Base-by-base conservation (phyloP, 1,140 invertebrate species). In the Nephila pilipes region DNA sequence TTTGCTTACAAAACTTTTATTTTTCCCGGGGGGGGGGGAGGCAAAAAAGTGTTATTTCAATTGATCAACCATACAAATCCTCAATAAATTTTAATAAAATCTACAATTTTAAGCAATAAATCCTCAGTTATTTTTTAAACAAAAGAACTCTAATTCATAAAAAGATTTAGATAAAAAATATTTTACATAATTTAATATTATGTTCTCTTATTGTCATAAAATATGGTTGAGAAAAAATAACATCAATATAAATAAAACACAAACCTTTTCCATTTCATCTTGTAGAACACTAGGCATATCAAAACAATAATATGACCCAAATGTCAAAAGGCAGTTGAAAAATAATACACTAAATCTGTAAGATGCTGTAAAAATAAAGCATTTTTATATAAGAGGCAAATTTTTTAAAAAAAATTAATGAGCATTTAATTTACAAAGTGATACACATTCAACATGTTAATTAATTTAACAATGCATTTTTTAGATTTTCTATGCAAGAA, bases 211-310 rank as follows among this genome's bases (percentile, higher is more conserved):
- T 14, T n/a, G 22, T n/a, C 4, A 65, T 63, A 25, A 2, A 46
- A 46, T 5, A 58, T 16, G 32, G 16, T 83, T 22, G 4, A 83
- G 3, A 57, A 83, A 83, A 54, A 83, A 29, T 46, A 46, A 46
- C 46, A 46, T 6, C 46, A 46, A 46, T 46, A 46, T 46, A 10
- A 6, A 29, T 32, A 12, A 93, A 69, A 94, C 22, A 93, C 85
- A 60, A 88, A 95, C 94, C 93, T 93, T 94, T 94, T 95, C 94
- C 93, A 96, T 95, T 87, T 94, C 93, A 88, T 94, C 94, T 90
- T 96, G 95, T n/a, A 96, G 92, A 54, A 95, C 95, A 95, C 95
- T 96, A 58, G 95, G 95, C 95, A 96, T 96, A 94, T 96, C 95
- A 95, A 96, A 96, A 94, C 95, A 96, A 89, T 96, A 96, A 90